Evolutionary conservation across 2,888 invertebrate species (phyloP), one percentile per base, ranked within the genome.

Genomic region (Rotaria socialis): DNA sequence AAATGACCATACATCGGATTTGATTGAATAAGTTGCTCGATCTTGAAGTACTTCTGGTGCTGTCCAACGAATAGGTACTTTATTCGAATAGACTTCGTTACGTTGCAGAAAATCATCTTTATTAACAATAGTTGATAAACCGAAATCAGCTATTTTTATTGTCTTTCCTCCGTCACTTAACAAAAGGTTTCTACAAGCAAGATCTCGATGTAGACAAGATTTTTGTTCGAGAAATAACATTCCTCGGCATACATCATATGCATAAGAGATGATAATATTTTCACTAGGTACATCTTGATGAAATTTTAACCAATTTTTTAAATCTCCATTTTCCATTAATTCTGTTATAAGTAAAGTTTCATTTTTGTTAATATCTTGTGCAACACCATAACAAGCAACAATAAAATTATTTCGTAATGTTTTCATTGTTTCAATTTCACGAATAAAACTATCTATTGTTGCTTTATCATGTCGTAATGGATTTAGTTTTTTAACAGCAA

Each of bases 321-420:
- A 67, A 67, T 67, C 67, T 16, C 67, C 67, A 35, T 41, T 27
- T 67, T 67, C 41, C 67, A 67, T 67, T 67, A 67, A 19, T 67
- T 67, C 67, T 27, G 67, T 67, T 19, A 67, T 19, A 19, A 67
- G 4, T 41, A 67, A 35, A 8, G 16, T 41, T 67, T 67, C 67
- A 35, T 67, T 67, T 35, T 35, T 67, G 35, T 41, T 35, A 67
- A 41, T 7, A 67, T 35, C 35, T 27, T 41, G 16, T 67, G 67
- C 67, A 27, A 67, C 35, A 67, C 67, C 67, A 35, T 35, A 67
- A 16, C 35, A 19, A 1, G 35, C 14, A 35, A 67, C 35, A 67
- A 67, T 67, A 41, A 19, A 41, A 67, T 67, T 35, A 41, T 67
- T 67, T 67, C 67, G 14, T 35, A 67, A 67, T 27, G 35, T 14